Evolutionary conservation across 2,888 invertebrate genomes (phyloP).

Genomic region (Gortyna flavago): DNA sequence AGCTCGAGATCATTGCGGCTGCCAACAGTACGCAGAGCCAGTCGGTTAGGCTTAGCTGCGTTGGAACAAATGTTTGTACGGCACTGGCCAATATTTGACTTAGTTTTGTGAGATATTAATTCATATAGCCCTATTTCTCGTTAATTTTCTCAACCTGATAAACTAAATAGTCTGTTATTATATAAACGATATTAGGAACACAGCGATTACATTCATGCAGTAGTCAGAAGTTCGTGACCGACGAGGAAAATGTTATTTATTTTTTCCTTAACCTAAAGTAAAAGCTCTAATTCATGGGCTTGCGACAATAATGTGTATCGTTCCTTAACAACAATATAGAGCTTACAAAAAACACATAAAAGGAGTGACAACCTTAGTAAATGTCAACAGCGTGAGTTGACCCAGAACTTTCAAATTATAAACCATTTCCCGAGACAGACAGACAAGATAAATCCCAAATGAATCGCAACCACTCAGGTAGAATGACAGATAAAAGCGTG

Average conservation of each 20-base stretch:
- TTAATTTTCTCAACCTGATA: background rate
- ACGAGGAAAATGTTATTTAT: constrained; percentile 19
- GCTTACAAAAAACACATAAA: background rate
- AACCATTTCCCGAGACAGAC: constrained; percentile 14
- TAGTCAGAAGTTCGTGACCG: background rate
- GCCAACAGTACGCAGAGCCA: constrained; percentile 43
- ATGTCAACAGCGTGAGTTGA: background rate
- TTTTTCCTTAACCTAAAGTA: background rate
- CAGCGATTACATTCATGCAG: constrained; percentile 23
- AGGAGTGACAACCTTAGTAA: background rate
- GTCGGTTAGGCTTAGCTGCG: constrained; percentile 16
- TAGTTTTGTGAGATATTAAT: background rate
- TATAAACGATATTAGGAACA: constrained; percentile 9
- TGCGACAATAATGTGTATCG: background rate
- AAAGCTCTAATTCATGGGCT: background rate
- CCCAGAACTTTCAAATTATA: constrained; percentile 1
- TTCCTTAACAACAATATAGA: background rate
- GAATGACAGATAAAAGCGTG: constrained; percentile 46
- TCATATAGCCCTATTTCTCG: background rate
- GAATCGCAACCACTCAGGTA: constrained; percentile 44
- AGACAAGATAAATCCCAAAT: constrained; percentile 10
- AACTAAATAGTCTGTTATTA: constrained; percentile 10
- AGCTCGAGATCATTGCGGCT: constrained; percentile 46
- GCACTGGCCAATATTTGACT: constrained; percentile 3
- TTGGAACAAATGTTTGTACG: constrained; percentile 16